These are phyloP conservation scores for Strigamia maritima DNA, from an alignment of 2,888 invertebrate genomes.

Conservation along the genomic window DNA sequence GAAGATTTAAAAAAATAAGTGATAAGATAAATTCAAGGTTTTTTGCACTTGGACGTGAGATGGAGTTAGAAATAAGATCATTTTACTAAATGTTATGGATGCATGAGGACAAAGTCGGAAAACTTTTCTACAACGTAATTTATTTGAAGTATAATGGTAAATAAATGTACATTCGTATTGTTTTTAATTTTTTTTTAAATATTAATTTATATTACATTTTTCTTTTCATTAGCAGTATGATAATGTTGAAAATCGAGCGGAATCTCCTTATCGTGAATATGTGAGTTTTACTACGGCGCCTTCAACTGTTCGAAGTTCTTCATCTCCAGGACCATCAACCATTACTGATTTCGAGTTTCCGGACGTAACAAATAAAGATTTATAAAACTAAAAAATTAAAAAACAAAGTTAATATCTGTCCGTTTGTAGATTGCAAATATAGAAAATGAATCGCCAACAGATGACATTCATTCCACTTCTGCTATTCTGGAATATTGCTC, in stretches of 20 bases:
- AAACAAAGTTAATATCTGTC: background rate
- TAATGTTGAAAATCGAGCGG: too few relatives aligned
- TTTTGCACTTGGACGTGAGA: background rate
- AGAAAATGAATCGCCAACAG: background rate
- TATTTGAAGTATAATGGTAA: background rate
- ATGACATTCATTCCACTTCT: background rate
- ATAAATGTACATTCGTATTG: too few relatives aligned
- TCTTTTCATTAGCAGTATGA: too few relatives aligned
- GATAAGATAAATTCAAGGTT: background rate
- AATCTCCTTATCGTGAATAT: too few relatives aligned
- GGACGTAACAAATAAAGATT: background rate
- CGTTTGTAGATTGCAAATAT: background rate
- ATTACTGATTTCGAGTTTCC: too few relatives aligned
- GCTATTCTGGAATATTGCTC: background rate
- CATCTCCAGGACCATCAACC: too few relatives aligned
- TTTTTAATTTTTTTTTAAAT: too few relatives aligned
- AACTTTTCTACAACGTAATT: background rate
- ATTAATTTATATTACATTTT: too few relatives aligned
- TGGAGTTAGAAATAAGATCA: too few relatives aligned
- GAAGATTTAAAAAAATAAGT: background rate
- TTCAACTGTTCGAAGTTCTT: too few relatives aligned
- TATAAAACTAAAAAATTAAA: background rate
- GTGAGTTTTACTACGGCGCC: too few relatives aligned
- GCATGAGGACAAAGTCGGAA: background rate
- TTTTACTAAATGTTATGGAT: background rate